A percentile compares a stretch with the other conserved stretches of the same genome.
These are phyloP conservation scores for Balearica regulorum DNA, from an alignment of 2,797 vertebrate genomes.

Conservation along the genomic window DNA sequence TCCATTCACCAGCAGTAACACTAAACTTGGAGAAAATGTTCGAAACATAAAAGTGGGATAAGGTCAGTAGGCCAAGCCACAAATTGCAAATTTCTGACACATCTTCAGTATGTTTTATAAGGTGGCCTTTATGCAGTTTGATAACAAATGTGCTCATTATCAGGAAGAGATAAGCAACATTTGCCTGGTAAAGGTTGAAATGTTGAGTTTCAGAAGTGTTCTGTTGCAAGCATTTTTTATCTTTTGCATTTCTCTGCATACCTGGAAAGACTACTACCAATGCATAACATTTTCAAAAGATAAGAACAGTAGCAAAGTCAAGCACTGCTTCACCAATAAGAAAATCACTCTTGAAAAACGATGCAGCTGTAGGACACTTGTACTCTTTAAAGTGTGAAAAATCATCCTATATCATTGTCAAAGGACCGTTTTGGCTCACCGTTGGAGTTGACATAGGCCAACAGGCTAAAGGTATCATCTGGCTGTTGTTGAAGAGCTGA, in stretches of 20 bases:
- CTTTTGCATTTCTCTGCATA: neutral
- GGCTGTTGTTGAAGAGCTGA: neutral
- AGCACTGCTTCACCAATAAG: neutral
- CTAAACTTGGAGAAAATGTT: neutral
- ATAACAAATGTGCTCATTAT: neutral
- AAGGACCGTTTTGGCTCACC: neutral
- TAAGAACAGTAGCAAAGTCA: neutral
- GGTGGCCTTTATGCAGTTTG: neutral
- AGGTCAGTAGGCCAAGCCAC: neutral
- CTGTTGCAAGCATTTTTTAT: neutral
- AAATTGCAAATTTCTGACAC: slow-evolving; percentile 10
- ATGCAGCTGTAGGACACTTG: neutral
- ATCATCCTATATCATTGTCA: neutral
- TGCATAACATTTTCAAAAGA: neutral
- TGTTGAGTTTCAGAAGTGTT: neutral
- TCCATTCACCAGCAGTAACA: neutral
- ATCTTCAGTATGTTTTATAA: neutral
- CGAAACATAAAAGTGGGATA: neutral
- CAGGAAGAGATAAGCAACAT: neutral
- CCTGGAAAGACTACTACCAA: neutral
- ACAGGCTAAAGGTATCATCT: neutral
- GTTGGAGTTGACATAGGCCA: neutral
- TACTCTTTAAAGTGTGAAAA: neutral
- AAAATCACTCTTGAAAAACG: neutral
- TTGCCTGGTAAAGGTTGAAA: neutral